Base-by-base conservation (phyloP, 2,797 vertebrate species). In the Micropoecilia bifurca region DNA sequence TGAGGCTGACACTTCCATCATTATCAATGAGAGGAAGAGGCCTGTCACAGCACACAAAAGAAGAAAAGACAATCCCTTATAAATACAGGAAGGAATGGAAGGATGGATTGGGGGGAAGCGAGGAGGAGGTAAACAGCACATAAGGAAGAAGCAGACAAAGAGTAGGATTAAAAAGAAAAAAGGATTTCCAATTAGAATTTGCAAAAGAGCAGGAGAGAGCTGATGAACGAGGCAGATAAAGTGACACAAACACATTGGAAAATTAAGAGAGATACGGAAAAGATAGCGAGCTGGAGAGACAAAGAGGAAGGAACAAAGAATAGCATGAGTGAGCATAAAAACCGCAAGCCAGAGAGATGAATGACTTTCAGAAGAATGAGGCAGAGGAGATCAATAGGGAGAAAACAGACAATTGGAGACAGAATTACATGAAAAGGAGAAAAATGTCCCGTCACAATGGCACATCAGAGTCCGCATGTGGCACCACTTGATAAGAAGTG, bases 21-120 rank as follows among this genome's bases (percentile, higher is more conserved):
- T 90, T 90, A 92, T 94, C 94, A 95, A 94, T 93, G 90, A 91
- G 93, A 94, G 92, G 94, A 95, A 95, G 92, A 93, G 89, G 91
- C 88, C 89, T 92, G 94, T 95, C 93, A 89, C 87, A 77, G 83
- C 76, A 74, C 90, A 95, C 93, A 95, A 95, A 95, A 87, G 88
- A 89, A 82, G 76, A 85, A 90, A 88, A 92, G 88, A 90, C 81
- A 88, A 89, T 85, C 69, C n/a, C 43, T 71, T 85, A 90, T 84
- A 90, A 86, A 90, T 87, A 87, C 85, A 46, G 61, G 76, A 80
- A 89, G 78, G 78, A 46, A 61, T 33, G 28, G 18, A 50, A 50
- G 25, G 55, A 75, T 25, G 55, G 39, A 87, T 72, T 28, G 22
- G 45, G 36, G 36, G 7, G 46, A 71, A 28, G 68, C 68, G 45